Evolutionary conservation across 1,140 invertebrate species (phyloP), one percentile per base, ranked within the genome.

Genomic region (Lordiphosa mommai): DNA sequence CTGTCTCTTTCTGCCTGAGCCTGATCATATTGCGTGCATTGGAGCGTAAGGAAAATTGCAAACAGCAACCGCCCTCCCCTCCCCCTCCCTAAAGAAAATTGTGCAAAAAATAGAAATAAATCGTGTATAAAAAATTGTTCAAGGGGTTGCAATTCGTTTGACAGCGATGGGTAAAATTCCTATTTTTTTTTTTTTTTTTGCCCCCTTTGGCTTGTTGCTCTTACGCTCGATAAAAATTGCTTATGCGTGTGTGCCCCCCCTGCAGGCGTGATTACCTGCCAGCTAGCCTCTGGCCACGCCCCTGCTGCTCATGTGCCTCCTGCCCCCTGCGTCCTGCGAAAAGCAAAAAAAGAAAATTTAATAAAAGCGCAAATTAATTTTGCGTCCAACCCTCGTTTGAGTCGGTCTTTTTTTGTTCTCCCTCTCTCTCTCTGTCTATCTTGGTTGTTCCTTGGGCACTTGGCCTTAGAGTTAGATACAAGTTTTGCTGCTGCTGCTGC

Each of bases 331-430:
- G 57, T 52, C 34, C 36, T 41, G 36, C 36, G 14, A 38, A 30
- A 20, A 37, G 14, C 29, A 33, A 23, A 49, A 44, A 65, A 51
- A 52, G 47, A 82, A 80, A 80, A 82, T 80, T 80, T 80, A 80
- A 80, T 80, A 80, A 80, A 76, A 82, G 76, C 76, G 76, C 76
- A 80, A 80, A 80, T 80, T 80, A 80, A 80, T 80, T 80, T 82
- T 82, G 72, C 68, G 77, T 85, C 56, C 79, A 76, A 69, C 77
- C 79, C 77, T 38, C 10, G 13, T 36, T 36, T 12, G 5, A 40
- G 16, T 38, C 1, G 43, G 48, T 57, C 34, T 58, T 13, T 4
- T 17, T n/a, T 13, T 16, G 1, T 9, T 38, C 1, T 40, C 4
- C 8, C 37, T 40, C 9, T 27, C 10, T 43, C 16, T 43, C 20